These are phyloP conservation scores for Loripinus fragilis DNA, from an alignment of 2,888 invertebrate genomes.

Conservation along the genomic window DNA sequence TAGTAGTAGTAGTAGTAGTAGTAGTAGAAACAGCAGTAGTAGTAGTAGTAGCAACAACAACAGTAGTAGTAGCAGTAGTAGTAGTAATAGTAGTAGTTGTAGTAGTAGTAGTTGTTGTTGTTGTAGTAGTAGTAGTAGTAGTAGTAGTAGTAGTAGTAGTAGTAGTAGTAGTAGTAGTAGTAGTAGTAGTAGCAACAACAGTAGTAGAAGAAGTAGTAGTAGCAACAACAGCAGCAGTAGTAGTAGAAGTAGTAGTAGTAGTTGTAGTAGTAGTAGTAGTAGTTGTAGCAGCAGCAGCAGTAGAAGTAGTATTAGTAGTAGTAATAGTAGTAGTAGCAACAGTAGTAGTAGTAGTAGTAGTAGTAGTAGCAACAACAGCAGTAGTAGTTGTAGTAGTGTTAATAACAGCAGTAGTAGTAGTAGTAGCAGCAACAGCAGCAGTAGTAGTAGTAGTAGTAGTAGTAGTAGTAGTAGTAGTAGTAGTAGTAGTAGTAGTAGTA, in stretches of 20 bases:
- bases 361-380: background rate
- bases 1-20: conserved; percentile 37
- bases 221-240: background rate
- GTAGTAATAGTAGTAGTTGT: background rate
- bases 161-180: background rate
- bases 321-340: background rate
- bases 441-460: background rate
- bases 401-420: background rate
- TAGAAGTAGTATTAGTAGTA: conserved; percentile 34
- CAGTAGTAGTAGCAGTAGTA: background rate
- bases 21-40: background rate
- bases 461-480: background rate
- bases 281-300: background rate
- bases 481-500: background rate
- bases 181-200: conserved; percentile 36
- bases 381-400: background rate
- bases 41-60: conserved; percentile 29
- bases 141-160: background rate
- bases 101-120: background rate
- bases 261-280: background rate
- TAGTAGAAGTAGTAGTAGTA: background rate
- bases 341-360: background rate
- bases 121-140: background rate
- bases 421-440: background rate
- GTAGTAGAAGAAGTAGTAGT: conserved; percentile 21